Evolutionary conservation across 2,797 vertebrate genomes (phyloP), one percentile per base, ranked within the genome.

Genomic region (Pseudochaenichthys georgianus): DNA sequence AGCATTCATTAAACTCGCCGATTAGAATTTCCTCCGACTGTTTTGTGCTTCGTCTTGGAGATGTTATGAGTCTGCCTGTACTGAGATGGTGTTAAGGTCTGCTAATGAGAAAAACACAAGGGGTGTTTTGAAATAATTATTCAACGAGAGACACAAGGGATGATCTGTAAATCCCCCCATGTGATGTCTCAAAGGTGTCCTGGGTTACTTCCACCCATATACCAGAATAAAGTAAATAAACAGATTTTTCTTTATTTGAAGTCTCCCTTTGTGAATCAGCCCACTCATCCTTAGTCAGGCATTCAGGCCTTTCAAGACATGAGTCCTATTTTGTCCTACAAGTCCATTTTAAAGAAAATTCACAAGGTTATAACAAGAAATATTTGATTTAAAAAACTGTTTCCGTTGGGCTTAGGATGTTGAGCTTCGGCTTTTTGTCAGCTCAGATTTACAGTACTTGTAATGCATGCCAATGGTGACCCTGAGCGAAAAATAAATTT

Each of bases 51-150:
- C 4, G 7, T 73, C 61, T 73, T 23, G 16, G 42, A 64, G 34
- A 78, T 75, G 53, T 78, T 73, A 55, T 75, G 77, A 72, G 55
- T 53, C 59, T 75, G 67, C 17, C 46, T 55, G 28, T 51, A 21
- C 34, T 57, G 67, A 73, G 65, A 52, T 34, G 51, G 55, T 73
- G 57, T 38, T 28, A 34, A 73, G 63, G 68, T 73, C 54, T 46
- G 51, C 63, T 84, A 84, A 81, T 79, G 57, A 85, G 58, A 73
- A 38, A 82, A 85, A 64, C 58, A 80, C 76, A 75, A 66, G 23
- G 48, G 62, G 19, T 59, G 64, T 77, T 84, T 79, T 80, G 53
- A 5, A 28, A 71, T 81, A 46, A 69, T 73, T 77, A 83, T 65
- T 82, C 43, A 51, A 50, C 3, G 1, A 58, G 69, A 64, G 53